Conservation (phyloP, 23 tunicate species). For the Phallusia fumigata region DNA sequence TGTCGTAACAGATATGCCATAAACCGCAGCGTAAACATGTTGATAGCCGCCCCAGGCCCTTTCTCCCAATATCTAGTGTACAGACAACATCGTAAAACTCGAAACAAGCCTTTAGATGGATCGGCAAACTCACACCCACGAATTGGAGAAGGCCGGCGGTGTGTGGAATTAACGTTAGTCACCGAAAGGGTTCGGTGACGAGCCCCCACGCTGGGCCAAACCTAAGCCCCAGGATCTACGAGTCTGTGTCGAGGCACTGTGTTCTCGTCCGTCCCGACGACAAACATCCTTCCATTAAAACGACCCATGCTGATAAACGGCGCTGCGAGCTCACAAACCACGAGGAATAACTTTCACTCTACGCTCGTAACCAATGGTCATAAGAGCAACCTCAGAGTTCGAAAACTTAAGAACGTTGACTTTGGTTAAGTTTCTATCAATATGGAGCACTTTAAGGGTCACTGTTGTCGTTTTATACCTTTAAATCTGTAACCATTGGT, state of each 20-base stretch:
- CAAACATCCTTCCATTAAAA: neutral
- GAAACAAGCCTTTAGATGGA: neutral
- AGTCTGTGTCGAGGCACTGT: neutral
- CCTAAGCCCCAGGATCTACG: neutral
- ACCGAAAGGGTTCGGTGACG: neutral
- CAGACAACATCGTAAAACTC: neutral
- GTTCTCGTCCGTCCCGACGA: neutral
- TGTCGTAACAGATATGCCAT: neutral
- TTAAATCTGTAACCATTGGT: no score
- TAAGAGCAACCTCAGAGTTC: no score
- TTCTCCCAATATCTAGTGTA: slow-evolving; percentile 3
- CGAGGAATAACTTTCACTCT: no score
- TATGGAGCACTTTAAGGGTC: no score
- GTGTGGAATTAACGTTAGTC: neutral
- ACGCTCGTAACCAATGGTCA: no score
- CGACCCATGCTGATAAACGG: no score
- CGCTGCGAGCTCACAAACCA: no score
- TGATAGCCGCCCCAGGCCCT: neutral
- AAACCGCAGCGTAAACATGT: slow-evolving; percentile 7
- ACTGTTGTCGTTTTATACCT: no score
- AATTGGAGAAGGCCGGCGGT: neutral
- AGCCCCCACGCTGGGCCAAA: neutral
- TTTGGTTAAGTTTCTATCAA: no score
- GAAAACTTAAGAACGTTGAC: no score
- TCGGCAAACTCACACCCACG: slow-evolving; percentile 4